Conservation (phyloP, 2,113 vertebrate species). For the Colossoma macropomum region DNA sequence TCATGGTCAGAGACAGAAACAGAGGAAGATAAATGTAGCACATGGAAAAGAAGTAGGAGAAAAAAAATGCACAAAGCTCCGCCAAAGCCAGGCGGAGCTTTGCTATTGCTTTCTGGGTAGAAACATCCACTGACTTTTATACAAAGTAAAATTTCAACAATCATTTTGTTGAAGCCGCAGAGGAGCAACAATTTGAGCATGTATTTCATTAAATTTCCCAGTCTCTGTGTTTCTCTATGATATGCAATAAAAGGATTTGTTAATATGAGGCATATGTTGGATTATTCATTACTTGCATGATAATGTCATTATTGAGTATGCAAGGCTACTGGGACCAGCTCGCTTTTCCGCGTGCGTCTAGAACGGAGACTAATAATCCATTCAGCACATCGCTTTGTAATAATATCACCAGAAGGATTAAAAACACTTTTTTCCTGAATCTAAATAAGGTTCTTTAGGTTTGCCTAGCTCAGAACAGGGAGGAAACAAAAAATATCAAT, state of each 20-base stretch:
- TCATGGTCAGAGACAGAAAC: neutral
- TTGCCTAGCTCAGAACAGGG: slow-evolving; percentile 26
- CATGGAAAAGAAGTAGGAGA: neutral
- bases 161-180: slow-evolving; percentile 35
- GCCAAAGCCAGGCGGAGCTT: slow-evolving; percentile 13
- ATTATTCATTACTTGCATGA: slow-evolving; percentile 60
- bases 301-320: slow-evolving; percentile 60
- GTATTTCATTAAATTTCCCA: slow-evolving; percentile 49
- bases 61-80: neutral
- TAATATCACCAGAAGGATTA: slow-evolving; percentile 42
- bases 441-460: slow-evolving; percentile 36
- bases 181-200: slow-evolving; percentile 27
- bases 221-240: slow-evolving; percentile 43
- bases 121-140: slow-evolving; percentile 32
- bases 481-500: slow-evolving; percentile 20
- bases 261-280: slow-evolving; percentile 54
- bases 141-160: slow-evolving; percentile 41
- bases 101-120: neutral
- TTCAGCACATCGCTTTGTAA: slow-evolving; percentile 38
- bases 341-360: slow-evolving; percentile 41
- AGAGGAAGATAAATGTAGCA: slow-evolving; percentile 16
- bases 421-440: slow-evolving; percentile 21
- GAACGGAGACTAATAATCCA: slow-evolving; percentile 48
- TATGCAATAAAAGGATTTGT: slow-evolving; percentile 55
- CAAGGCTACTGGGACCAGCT: slow-evolving; percentile 37